Evolutionary conservation across 1,140 invertebrate species (phyloP).

Genomic region (Drosophila takahashii): DNA sequence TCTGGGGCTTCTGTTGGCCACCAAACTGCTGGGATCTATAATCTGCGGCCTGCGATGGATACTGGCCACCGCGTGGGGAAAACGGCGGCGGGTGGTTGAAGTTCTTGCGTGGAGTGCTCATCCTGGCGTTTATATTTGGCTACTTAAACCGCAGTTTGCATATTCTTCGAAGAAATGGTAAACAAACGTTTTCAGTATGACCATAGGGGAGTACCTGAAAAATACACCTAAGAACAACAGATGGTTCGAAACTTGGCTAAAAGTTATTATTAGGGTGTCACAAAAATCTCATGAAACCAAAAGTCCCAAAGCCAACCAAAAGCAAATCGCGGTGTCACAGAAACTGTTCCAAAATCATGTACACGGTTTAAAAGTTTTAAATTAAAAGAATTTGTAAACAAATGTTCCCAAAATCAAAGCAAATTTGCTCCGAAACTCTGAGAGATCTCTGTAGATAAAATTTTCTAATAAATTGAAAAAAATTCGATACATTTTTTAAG

Average conservation of each 20-base stretch:
- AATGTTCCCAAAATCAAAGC: too few species aligned
- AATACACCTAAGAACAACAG: too few species aligned
- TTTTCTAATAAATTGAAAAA: too few species aligned
- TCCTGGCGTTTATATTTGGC: background rate
- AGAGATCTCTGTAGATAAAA: too few species aligned
- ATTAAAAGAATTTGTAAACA: too few species aligned
- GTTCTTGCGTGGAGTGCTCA: constrained; percentile 59
- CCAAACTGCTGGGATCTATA: constrained; percentile 62
- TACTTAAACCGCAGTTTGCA: background rate
- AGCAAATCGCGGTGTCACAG: too few species aligned
- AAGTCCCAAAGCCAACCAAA: too few species aligned
- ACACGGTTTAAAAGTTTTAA: too few species aligned
- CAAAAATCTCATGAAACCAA: background rate
- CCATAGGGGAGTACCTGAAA: background rate
- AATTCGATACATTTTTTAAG: too few species aligned
- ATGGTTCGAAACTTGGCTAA: background rate
- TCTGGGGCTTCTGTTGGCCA: constrained; percentile 35
- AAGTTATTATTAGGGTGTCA: too few species aligned
- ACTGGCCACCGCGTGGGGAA: constrained; percentile 38
- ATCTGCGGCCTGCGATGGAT: constrained; percentile 59
- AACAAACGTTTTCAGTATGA: background rate
- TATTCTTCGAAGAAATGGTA: background rate
- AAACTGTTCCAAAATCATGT: too few species aligned
- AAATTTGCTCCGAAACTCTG: too few species aligned
- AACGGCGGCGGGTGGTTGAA: constrained; percentile 43